Evolutionary conservation across 2,113 vertebrate genomes (phyloP).

Genomic region (Illadopsis cleaveri): DNA sequence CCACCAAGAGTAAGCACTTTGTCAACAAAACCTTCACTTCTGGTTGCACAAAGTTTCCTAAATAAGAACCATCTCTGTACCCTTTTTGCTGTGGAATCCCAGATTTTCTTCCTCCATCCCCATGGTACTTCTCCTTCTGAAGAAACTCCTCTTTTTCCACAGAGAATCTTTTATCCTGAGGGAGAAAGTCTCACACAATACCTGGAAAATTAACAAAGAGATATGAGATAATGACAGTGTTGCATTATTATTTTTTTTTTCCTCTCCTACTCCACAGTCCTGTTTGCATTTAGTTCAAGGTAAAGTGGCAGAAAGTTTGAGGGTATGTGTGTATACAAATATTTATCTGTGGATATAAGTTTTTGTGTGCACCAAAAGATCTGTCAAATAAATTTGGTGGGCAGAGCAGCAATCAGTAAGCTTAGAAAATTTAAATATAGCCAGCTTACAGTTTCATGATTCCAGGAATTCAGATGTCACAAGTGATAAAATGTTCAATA

Average conservation of each 20-base stretch:
- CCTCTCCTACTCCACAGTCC: rapidly evolving
- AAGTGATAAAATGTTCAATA: background rate
- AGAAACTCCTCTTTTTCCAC: background rate
- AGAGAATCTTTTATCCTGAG: background rate
- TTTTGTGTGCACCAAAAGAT: background rate
- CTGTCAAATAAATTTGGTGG: background rate
- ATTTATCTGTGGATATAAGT: background rate
- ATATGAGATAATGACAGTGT: background rate
- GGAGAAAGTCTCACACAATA: background rate
- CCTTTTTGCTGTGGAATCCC: background rate
- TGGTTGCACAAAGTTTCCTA: background rate
- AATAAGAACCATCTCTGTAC: background rate
- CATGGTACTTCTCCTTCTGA: background rate
- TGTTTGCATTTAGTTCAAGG: background rate
- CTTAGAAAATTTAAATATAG: background rate
- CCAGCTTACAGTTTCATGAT: background rate
- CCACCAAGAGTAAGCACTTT: background rate
- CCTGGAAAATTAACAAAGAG: background rate
- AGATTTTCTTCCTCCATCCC: background rate
- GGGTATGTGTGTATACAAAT: too few species aligned
- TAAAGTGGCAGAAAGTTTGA: background rate
- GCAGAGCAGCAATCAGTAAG: background rate
- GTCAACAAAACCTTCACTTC: background rate
- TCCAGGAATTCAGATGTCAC: background rate
- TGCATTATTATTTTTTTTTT: rapidly evolving